Evolutionary conservation across 2,113 vertebrate species (phyloP).

Genomic region (Cryptomyrus ogoouensis): DNA sequence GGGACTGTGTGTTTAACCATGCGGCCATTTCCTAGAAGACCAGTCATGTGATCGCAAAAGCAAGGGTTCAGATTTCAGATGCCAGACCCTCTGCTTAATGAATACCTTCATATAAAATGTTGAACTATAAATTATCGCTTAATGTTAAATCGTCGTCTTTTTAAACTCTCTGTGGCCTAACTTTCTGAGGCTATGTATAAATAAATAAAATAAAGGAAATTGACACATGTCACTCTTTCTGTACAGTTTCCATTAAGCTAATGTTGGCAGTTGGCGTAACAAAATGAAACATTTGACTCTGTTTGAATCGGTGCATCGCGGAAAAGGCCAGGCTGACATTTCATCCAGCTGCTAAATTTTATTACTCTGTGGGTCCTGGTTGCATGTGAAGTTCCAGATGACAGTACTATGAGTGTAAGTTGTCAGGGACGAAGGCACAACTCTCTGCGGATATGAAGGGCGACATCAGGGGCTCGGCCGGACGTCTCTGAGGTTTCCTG

Average conservation of each 20-base stretch:
- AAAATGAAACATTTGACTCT: slow-evolving; percentile 50
- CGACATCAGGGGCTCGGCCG: neutral
- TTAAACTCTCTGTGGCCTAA: neutral
- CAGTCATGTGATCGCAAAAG: neutral
- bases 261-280: slow-evolving; percentile 20
- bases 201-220: neutral
- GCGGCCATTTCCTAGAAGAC: neutral
- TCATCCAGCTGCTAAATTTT: slow-evolving; percentile 54
- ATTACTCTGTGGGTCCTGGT: slow-evolving; percentile 29
- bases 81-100: neutral
- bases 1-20: neutral
- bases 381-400: slow-evolving; percentile 19
- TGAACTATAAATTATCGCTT: neutral
- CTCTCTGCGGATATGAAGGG: neutral
- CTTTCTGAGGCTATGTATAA: neutral
- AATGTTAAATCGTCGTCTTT: neutral
- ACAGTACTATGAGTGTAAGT: slow-evolving; percentile 12
- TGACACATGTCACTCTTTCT: neutral
- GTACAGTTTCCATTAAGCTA: neutral
- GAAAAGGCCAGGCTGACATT: slow-evolving; percentile 59
- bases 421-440: slow-evolving; percentile 19
- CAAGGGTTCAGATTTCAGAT: neutral
- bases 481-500: neutral
- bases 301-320: slow-evolving; percentile 44
- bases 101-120: neutral